phyloP scores from a whole-genome alignment of 1,140 invertebrate genomes.

The Lanistes nyassanus region DNA sequence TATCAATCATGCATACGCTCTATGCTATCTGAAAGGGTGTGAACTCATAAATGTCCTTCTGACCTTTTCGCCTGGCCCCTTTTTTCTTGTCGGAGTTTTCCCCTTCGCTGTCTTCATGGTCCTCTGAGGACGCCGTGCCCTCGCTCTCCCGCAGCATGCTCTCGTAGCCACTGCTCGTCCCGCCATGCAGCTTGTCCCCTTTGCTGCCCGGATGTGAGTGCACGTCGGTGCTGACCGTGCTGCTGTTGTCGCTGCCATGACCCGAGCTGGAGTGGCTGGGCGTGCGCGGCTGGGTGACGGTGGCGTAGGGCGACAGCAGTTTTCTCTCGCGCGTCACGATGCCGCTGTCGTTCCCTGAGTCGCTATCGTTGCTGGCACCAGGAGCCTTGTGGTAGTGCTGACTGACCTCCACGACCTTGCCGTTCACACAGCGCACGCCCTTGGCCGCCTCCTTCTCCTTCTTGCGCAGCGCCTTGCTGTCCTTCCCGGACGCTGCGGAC shows the following conservation, averaged over 20 bases:
- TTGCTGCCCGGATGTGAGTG: conserved; percentile 51
- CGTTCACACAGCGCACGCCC: conserved; percentile 17
- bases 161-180: conserved; percentile 87
- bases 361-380: conserved; percentile 49
- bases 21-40: too few species aligned
- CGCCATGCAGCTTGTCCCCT: conserved; percentile 55
- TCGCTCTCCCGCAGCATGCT: conserved; percentile 82
- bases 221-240: conserved; percentile 56
- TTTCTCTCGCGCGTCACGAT: conserved; percentile 57
- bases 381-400: conserved; percentile 18
- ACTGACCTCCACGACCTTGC: conserved; percentile 14
- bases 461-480: conserved; percentile 39
- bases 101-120: conserved; percentile 63
- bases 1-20: too few species aligned
- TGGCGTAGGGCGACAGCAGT: conserved; percentile 63
- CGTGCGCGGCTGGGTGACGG: conserved; percentile 61
- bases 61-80: conserved; percentile 57
- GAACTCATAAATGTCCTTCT: too few species aligned
- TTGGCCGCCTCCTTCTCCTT: conserved; percentile 31
- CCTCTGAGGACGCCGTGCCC: conserved; percentile 70
- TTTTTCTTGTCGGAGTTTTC: conserved; percentile 62
- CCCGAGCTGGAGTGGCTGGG: conserved; percentile 66
- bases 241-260: conserved; percentile 65
- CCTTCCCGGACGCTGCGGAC: conserved; percentile 42
- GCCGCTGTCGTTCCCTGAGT: conserved; percentile 62